Percentiles rank a stretch among this genome's conserved stretches.
phyloP scores from a whole-genome alignment of 2,888 invertebrate species.

The Lycophotia porphyrea region DNA sequence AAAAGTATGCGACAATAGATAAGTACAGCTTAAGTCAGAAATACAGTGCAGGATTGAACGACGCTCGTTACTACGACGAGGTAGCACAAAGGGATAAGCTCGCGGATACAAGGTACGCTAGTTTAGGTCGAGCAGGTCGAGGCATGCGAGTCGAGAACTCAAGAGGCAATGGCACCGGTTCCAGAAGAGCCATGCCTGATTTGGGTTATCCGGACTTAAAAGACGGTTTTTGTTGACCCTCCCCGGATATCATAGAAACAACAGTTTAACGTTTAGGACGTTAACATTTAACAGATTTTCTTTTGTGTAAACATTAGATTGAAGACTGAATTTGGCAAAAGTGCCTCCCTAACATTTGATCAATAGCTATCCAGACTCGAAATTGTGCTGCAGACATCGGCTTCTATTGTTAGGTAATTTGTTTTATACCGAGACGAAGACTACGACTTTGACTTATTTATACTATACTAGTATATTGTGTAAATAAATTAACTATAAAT shows the following conservation, averaged over 20 bases:
- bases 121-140: constrained; percentile 85
- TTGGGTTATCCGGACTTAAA: constrained; percentile 91
- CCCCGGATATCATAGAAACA: constrained; percentile 87
- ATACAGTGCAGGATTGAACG: constrained; percentile 89
- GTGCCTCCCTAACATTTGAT: constrained; percentile 81
- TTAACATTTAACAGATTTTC: constrained; percentile 68
- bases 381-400: constrained; percentile 60
- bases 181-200: constrained; percentile 86
- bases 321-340: constrained; percentile 88
- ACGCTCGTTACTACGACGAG: constrained; percentile 88
- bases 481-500: constrained; percentile 67
- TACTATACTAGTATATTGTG: constrained; percentile 71
- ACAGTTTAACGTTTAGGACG: constrained; percentile 80
- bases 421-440: constrained; percentile 66
- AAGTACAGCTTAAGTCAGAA: constrained; percentile 90
- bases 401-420: constrained; percentile 62
- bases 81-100: constrained; percentile 89
- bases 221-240: constrained; percentile 94
- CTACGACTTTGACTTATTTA: constrained; percentile 65
- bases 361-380: constrained; percentile 67
- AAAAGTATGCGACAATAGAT: constrained; percentile 89
- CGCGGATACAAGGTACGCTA: constrained; percentile 88
- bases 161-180: constrained; percentile 84
- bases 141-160: constrained; percentile 83
- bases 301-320: constrained; percentile 80